A percentile compares a stretch with the other conserved stretches of the same genome.
These are phyloP conservation scores for Eristalis pertinax DNA, from an alignment of 2,888 invertebrate genomes.

Conservation along the genomic window DNA sequence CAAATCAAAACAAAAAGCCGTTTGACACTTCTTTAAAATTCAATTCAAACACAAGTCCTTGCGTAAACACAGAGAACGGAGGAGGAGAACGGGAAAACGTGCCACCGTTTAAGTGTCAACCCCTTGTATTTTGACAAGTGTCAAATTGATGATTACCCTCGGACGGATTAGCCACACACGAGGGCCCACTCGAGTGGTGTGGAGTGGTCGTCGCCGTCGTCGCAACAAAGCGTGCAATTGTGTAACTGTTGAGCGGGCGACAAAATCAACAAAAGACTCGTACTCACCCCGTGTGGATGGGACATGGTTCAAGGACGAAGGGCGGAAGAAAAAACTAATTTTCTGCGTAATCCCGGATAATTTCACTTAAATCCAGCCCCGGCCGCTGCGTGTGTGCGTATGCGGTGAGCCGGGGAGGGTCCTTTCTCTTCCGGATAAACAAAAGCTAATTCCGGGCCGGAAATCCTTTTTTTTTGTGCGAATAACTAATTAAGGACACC, in stretches of 20 bases:
- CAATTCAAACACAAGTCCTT: constrained; percentile 26
- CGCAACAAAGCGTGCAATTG: neutral
- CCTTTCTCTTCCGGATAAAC: constrained; percentile 58
- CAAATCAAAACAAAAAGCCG: constrained; percentile 67
- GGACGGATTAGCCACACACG: constrained; percentile 53
- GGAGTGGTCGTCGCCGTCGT: too few relatives aligned
- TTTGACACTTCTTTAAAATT: constrained; percentile 55
- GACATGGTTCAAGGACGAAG: constrained; percentile 57
- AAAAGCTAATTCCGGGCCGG: constrained; percentile 66
- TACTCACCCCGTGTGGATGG: neutral
- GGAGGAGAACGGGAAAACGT: constrained; percentile 58
- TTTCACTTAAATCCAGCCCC: constrained; percentile 75
- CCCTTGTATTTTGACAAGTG: constrained; percentile 80
- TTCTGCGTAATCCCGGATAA: constrained; percentile 75
- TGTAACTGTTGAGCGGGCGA: neutral
- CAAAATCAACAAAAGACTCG: constrained; percentile 47
- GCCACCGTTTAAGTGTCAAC: constrained; percentile 69
- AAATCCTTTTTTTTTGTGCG: constrained; percentile 44
- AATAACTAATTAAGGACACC: constrained; percentile 68
- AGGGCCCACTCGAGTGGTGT: constrained; percentile 34
- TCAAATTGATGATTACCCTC: constrained; percentile 73
- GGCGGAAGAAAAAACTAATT: constrained; percentile 73
- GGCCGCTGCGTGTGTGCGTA: neutral
- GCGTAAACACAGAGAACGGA: constrained; percentile 23
- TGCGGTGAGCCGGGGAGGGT: constrained; percentile 31